Percentiles rank a stretch among this genome's conserved stretches.
Conservation (phyloP, 2,113 vertebrate genomes). For the Egretta garzetta region DNA sequence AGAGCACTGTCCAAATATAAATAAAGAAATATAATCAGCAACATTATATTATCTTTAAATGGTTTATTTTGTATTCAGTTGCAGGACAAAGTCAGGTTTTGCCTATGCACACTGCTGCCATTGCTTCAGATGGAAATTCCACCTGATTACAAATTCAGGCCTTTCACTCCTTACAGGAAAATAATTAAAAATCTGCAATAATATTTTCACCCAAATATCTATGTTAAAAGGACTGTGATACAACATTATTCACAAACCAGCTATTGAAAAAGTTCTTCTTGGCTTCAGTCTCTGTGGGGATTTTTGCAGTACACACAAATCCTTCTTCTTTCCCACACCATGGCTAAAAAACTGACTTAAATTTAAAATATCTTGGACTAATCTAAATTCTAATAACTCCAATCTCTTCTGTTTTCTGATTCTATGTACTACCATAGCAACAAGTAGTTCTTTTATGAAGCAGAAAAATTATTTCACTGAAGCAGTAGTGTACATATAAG, state of each 20-base stretch:
- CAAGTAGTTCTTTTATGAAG: constrained; percentile 19
- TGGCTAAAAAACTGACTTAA: constrained; percentile 6
- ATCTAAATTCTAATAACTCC: constrained; percentile 51
- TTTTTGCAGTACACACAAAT: neutral
- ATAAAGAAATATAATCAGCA: neutral
- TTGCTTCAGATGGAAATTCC: neutral
- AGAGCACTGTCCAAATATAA: neutral
- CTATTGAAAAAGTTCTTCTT: neutral
- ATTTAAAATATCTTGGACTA: constrained; percentile 13
- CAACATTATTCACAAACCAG: neutral
- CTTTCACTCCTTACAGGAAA: neutral
- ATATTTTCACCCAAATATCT: neutral
- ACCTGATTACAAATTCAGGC: neutral
- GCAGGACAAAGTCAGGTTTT: neutral
- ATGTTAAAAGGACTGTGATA: neutral
- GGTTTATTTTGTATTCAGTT: neutral
- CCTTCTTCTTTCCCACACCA: constrained; percentile 6
- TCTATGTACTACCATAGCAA: constrained; percentile 63
- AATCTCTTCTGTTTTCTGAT: constrained; percentile 17
- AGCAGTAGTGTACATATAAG: neutral
- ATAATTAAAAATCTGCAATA: neutral
- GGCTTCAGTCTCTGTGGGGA: neutral
- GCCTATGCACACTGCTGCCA: neutral
- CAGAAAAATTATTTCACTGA: constrained; percentile 51
- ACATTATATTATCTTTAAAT: neutral